Evolutionary conservation across 1,140 invertebrate species (phyloP).

Genomic region (Asobara japonica): DNA sequence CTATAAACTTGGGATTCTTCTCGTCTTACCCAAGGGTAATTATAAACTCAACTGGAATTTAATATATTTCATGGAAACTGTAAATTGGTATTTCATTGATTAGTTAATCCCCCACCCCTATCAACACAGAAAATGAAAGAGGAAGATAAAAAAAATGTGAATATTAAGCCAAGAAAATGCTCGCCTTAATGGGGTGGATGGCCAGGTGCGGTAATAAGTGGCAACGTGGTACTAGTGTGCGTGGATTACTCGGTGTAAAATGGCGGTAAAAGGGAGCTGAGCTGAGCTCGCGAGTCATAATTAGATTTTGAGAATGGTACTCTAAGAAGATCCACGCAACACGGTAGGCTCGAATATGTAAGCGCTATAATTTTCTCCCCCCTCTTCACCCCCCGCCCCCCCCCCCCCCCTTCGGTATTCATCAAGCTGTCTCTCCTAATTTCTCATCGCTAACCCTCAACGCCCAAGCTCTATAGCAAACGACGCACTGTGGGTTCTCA

Average conservation of each 20-base stretch:
- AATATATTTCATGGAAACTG: slow-evolving; percentile 8
- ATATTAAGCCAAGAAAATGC: not conserved
- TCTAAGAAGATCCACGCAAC: not conserved
- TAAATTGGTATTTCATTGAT: not conserved
- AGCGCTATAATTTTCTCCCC: slow-evolving; percentile 42
- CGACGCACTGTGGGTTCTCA: slow-evolving; percentile 3
- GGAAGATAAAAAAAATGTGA: not conserved
- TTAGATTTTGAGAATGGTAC: slow-evolving; percentile 1
- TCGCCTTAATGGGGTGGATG: not conserved
- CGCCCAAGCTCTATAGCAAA: not conserved
- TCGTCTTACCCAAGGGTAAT: not conserved
- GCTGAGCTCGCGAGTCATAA: not conserved
- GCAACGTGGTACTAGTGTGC: not conserved
- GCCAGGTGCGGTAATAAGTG: not conserved
- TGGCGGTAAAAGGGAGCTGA: not conserved
- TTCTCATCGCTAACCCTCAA: not conserved
- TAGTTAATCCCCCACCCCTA: not conserved
- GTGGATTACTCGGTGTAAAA: not conserved
- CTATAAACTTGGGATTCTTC: not conserved
- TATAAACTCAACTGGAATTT: not conserved
- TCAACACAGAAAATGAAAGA: not conserved
- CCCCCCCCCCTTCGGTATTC: slow-evolving; percentile 13
- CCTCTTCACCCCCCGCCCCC: too few relatives aligned
- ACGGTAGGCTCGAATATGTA: slow-evolving; percentile 30
- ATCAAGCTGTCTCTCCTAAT: slow-evolving; percentile 6